Conservation (phyloP, 2,113 vertebrate genomes). For the Lepus europaeus region DNA sequence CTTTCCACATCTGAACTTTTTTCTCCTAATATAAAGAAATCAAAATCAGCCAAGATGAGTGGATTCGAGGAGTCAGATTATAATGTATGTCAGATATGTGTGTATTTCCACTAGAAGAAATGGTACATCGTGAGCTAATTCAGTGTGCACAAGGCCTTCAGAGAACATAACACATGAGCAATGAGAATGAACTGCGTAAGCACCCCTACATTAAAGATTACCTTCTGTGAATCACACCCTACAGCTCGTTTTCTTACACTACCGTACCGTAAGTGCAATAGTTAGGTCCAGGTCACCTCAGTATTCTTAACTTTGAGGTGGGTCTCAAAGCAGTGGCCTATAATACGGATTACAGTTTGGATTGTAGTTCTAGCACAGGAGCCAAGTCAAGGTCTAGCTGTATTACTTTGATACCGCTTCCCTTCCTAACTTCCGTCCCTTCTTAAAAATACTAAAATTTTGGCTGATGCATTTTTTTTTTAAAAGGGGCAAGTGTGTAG, state of each 20-base stretch:
- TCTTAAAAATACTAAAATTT: not conserved
- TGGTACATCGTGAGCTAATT: not conserved
- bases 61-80: not conserved
- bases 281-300: not conserved
- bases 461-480: not conserved
- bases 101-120: not conserved
- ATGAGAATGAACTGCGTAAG: not conserved
- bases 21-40: conserved; percentile 16
- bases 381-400: not conserved
- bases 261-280: not conserved
- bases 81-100: not conserved
- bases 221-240: not conserved
- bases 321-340: not conserved
- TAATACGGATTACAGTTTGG: not conserved
- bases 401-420: not conserved
- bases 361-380: not conserved
- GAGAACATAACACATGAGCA: not conserved
- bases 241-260: not conserved
- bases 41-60: not conserved
- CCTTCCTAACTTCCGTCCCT: not conserved
- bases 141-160: conserved; percentile 17
- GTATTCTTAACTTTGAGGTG: not conserved
- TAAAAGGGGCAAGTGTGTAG: too few species aligned
- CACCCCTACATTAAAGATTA: not conserved
- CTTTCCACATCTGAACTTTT: not conserved